Percentiles rank a stretch among this genome's conserved stretches.
Evolutionary conservation across 2,888 invertebrate species (phyloP).

Genomic region (Macrosiphum euphorbiae): DNA sequence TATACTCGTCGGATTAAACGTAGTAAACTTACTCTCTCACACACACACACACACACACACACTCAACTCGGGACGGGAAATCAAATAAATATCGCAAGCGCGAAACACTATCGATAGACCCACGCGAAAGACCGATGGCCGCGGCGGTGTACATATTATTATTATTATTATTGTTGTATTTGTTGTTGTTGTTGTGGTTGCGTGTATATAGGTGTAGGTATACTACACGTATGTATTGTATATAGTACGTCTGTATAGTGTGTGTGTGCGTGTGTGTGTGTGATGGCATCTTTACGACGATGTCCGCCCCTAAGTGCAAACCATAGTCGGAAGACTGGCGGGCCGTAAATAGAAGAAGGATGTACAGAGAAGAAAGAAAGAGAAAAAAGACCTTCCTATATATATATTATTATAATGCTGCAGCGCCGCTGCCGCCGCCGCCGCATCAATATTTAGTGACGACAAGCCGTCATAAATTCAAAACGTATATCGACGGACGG

Average conservation of each 20-base stretch:
- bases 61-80: background rate
- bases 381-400: constrained; percentile 4
- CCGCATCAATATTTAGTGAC: constrained; percentile 60
- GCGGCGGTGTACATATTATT: background rate
- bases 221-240: too few species aligned
- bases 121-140: background rate
- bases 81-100: constrained; percentile 24
- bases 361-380: background rate
- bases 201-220: too few species aligned
- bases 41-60: background rate
- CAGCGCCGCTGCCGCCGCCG: background rate
- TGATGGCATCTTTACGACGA: constrained; percentile 60
- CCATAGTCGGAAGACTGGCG: constrained; percentile 47
- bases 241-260: too few species aligned
- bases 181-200: background rate
- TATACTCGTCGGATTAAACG: background rate
- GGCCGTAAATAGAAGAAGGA: constrained; percentile 43
- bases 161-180: background rate
- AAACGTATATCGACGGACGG: constrained; percentile 40
- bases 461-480: constrained; percentile 61
- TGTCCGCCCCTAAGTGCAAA: constrained; percentile 64
- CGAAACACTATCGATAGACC: constrained; percentile 33
- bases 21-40: too few species aligned
- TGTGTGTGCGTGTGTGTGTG: background rate
- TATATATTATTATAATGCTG: background rate